Evolutionary conservation across 2,888 invertebrate species (phyloP), one percentile per base, ranked within the genome.

Genomic region (Ganaspis brasiliensis): DNA sequence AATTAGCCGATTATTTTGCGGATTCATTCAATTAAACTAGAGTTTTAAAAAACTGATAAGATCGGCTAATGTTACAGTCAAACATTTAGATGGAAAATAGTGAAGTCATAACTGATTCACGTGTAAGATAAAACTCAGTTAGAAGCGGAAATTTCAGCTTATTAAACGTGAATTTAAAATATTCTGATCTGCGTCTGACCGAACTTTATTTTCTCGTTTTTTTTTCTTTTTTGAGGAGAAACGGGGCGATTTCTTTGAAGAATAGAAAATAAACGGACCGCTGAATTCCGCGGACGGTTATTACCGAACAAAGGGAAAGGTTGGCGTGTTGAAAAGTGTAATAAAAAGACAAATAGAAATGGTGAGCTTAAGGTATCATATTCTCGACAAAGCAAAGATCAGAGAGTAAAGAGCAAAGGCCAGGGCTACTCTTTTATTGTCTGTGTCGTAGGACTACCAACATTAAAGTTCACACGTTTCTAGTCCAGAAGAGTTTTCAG

Each of bases 311-410:
- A 78, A 73, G 67, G 75, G 16, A 57, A 70, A 40, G n/a, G 59
- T 61, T 63, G 67, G 26, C 75, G 75, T 37, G 73, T 73, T 75
- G 73, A 63, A 75, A 75, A 75, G 57, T 75, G 78, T 63, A 75
- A 75, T 74, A 73, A 67, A 75, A 76, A 75, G 74, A 71, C 75
- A 82, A 81, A 82, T 81, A 81, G 80, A 80, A 82, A 77, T 77
- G 74, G 74, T 56, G 49, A 77, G 81, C 79, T 73, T 76, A 75
- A 61, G 75, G 71, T 73, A 75, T 71, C 78, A 74, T 71, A 73
- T 67, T 76, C 70, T 55, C 72, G 75, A 80, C 80, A 80, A 80
- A 79, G 77, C 59, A 59, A 80, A 80, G 79, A 80, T 80, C 79
- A 72, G 40, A 75, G 74, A 73, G 37, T 40, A 57, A 45, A 74